Evolutionary conservation across 2,797 vertebrate species (phyloP).

Genomic region (Liparis tanakae): DNA sequence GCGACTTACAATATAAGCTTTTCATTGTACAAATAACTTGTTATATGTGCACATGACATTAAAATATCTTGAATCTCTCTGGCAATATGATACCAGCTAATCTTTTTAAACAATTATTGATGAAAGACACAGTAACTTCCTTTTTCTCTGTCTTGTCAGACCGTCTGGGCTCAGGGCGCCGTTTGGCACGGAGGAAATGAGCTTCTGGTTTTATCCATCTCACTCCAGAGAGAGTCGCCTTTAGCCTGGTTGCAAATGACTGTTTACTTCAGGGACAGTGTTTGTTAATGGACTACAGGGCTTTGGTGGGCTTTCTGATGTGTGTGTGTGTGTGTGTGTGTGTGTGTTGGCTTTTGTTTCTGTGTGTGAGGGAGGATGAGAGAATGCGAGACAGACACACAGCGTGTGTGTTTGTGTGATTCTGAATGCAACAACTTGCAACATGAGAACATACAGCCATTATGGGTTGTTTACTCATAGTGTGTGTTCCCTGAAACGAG

Average conservation of each 20-base stretch:
- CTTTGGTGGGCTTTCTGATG: neutral
- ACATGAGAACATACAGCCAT: constrained; percentile 45
- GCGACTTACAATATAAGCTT: too few species aligned
- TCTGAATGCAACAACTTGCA: constrained; percentile 37
- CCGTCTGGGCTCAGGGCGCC: neutral
- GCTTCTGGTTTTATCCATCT: constrained; percentile 31
- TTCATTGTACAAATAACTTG: too few species aligned
- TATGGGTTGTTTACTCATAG: constrained; percentile 25
- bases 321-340: constrained; percentile 17
- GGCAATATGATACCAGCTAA: too few species aligned
- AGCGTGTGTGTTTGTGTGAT: constrained; percentile 9
- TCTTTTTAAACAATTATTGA: too few species aligned
- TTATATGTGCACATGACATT: too few species aligned
- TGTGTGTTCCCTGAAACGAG: constrained; percentile 31
- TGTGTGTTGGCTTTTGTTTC: neutral
- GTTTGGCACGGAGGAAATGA: constrained; percentile 34
- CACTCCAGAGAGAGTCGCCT: constrained; percentile 41
- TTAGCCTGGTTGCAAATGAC: constrained; percentile 52
- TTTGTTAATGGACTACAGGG: constrained; percentile 63
- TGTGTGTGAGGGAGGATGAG: neutral
- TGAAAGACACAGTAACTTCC: constrained; percentile 2
- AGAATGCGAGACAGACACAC: too few species aligned
- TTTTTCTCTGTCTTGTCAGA: neutral
- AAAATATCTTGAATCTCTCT: too few species aligned
- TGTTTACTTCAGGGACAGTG: constrained; percentile 44